Conservation (phyloP, 2,113 vertebrate genomes). For the Heteronetta atricapilla region DNA sequence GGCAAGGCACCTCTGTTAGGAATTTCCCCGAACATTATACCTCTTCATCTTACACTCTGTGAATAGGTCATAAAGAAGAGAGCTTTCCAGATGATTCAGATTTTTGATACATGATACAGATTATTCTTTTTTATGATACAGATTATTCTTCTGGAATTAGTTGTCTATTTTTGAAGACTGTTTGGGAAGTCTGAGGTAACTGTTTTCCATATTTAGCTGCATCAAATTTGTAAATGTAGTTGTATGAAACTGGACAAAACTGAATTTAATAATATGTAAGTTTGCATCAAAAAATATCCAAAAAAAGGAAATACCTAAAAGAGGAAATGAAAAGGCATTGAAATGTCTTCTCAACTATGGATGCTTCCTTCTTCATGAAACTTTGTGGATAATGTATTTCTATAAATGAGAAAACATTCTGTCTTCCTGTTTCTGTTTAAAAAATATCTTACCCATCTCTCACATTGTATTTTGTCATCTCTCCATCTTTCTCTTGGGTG, state of each 20-base stretch:
- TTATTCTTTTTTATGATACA: background rate
- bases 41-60: background rate
- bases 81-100: background rate
- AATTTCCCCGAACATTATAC: background rate
- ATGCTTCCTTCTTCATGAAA: background rate
- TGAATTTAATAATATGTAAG: background rate
- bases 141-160: background rate
- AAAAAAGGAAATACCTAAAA: background rate
- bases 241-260: background rate
- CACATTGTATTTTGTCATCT: background rate
- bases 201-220: background rate
- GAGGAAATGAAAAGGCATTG: slow-evolving; percentile 44
- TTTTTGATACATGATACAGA: background rate
- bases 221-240: background rate
- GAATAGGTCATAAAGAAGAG: background rate
- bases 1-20: background rate
- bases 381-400: background rate
- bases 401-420: rapidly evolving
- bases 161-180: background rate
- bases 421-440: background rate
- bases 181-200: background rate
- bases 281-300: background rate
- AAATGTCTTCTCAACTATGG: background rate
- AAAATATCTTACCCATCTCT: background rate
- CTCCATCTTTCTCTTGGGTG: background rate